Evolutionary conservation across 2,113 vertebrate species (phyloP), one percentile per base, ranked within the genome.

Genomic region (Fulmarus glacialis): DNA sequence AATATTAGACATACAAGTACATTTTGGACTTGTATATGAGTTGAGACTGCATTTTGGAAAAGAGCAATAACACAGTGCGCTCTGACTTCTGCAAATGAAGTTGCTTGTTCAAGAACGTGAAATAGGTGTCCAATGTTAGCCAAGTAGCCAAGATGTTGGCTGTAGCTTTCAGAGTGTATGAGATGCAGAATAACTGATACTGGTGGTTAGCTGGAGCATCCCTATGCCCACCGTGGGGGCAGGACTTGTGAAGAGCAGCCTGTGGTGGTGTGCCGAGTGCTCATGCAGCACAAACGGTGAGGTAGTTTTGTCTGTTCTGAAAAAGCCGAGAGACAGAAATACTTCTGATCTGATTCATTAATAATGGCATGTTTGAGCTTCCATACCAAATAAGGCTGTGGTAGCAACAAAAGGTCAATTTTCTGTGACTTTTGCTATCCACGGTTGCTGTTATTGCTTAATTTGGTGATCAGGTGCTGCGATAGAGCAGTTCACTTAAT

Each of bases 351-450:
- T 94, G 83, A 91, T 92, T 93, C 74, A 91, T 71, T 93, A 80
- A 85, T 77, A 92, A 32, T 70, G 62, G 40, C 16, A n/a, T 89
- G n/a, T 63, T 77, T 78, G 68, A 95, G 47, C 82, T 92, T 96
- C 73, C 80, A 68, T 71, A 85, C 95, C 92, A 97, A 95, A 93
- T 96, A 96, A 96, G 92, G 93, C 42, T 59, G 62, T 70, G 36
- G 70, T 72, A 96, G 73, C 89, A 94, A 75, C 43, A 82, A 40
- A 68, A 95, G 93, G 67, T 95, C 89, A 82, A 3, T 83, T 83
- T 95, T 93, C 47, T 82, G 48, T 95, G 85, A 82, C 72, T 93
- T 71, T 55, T 91, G 48, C 59, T 83, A 5, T 66, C 34, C 45
- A 0, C 93, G 72, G 48, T 85, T 95, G 81, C 47, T 82, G 68